Evolutionary conservation across 2,113 vertebrate species (phyloP).

Genomic region (Odontesthes bonariensis): DNA sequence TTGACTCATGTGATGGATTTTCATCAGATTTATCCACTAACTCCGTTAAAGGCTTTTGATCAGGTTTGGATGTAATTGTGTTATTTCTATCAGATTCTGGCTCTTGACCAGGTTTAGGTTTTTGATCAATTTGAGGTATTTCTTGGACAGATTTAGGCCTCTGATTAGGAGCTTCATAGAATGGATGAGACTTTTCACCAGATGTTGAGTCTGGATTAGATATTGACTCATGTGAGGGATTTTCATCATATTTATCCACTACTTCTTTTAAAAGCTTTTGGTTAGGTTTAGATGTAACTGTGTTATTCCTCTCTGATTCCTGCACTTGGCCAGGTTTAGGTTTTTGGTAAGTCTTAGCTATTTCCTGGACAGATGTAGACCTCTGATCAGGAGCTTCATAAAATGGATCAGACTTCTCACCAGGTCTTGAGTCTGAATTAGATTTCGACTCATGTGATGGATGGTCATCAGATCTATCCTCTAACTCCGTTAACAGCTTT

Average conservation of each 20-base stretch:
- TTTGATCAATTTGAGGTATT: neutral
- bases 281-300: neutral
- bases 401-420: neutral
- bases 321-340: conserved; percentile 25
- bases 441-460: neutral
- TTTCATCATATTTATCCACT: neutral
- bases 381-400: too few relatives aligned
- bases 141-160: neutral
- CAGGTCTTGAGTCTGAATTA: conserved; percentile 14
- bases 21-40: neutral
- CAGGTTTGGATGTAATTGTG: neutral
- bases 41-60: accelerated
- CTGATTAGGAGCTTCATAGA: neutral
- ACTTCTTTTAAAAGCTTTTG: neutral
- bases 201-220: conserved; percentile 11
- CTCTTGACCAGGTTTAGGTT: neutral
- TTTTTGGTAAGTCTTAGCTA: conserved; percentile 23
- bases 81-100: neutral
- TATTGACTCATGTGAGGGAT: neutral
- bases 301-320: conserved; percentile 22
- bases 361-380: neutral
- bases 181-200: neutral
- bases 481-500: accelerated
- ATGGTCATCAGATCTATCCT: neutral
- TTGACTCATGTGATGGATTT: neutral